Evolutionary conservation across 2,797 vertebrate genomes (phyloP), one percentile per base, ranked within the genome.

Genomic region (Botia almorhae): DNA sequence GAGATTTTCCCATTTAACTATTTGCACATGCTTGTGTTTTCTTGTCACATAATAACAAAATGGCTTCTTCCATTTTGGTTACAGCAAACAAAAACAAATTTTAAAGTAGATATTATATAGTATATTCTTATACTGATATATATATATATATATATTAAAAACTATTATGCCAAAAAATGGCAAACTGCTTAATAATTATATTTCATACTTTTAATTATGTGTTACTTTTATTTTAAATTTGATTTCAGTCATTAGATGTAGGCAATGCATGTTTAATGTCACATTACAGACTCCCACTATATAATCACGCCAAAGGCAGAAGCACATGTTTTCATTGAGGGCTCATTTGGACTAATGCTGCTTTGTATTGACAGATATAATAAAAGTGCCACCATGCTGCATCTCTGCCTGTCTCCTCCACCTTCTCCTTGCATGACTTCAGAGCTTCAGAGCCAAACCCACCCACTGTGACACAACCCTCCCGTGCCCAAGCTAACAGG

Each of bases 281-380:
- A 50, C 48, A 50, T 50, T 4, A 51, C 16, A 17, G 16, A 4
- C 16, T 14, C 14, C 14, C 16, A 11, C 43, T 2, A 33, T 55
- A 55, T 55, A 55, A 55, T n/a, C 16, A 55, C 4, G 17, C 51
- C 16, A 55, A 55, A 55, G 26, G 17, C 2, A 17, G 17, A 33
- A 21, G 3, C 11, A 46, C 43, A 64, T 17, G 29, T 4, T 64
- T 64, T 17, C 60, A 33, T 33, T 33, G 14, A 4, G 61, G 33
- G 29, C 33, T 36, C 29, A 89, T 89, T 89, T 85, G 69, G 86
- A 82, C 55, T 75, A 51, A 80, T 77, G 74, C 80, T 83, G 84
- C 56, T 76, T 88, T 85, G 75, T 79, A 86, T 80, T 82, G 74
- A 73, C 26, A 85, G 80, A 86, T 67, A 71, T 81, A 87, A 86